Percentiles rank a stretch among this genome's conserved stretches.
These are phyloP conservation scores for Epinephelus fuscoguttatus DNA, from an alignment of 2,113 vertebrate genomes.

Conservation along the genomic window DNA sequence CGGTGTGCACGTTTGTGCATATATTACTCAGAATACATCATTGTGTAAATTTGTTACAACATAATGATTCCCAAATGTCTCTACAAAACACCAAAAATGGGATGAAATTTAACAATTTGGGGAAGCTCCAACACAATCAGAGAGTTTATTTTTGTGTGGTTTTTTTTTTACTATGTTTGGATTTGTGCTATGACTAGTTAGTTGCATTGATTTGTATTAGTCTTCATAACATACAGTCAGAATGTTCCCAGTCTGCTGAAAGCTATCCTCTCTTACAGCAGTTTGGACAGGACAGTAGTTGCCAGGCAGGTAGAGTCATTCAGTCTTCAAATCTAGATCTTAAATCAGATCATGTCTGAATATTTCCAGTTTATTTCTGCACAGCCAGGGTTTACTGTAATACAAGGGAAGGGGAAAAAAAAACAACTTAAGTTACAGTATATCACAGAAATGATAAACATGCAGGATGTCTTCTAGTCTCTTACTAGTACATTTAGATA, in stretches of 20 bases:
- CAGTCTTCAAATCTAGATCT: background rate
- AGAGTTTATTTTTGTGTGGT: background rate
- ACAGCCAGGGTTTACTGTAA: background rate
- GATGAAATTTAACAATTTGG: background rate
- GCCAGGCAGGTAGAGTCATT: background rate
- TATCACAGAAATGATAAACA: background rate
- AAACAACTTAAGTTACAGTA: background rate
- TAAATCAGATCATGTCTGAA: background rate
- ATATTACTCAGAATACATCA: background rate
- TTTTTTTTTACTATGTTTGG: background rate
- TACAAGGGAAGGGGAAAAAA: background rate
- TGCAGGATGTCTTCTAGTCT: background rate
- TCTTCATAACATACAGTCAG: background rate
- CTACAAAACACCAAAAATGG: background rate
- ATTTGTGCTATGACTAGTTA: background rate
- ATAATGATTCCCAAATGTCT: background rate
- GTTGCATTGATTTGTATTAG: background rate
- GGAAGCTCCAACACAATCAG: background rate
- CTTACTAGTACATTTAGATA: background rate
- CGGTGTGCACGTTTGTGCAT: background rate
- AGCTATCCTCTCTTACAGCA: background rate
- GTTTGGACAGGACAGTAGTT: background rate
- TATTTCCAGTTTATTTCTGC: background rate
- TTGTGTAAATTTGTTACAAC: background rate
- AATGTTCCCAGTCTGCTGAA: background rate